phyloP scores from a whole-genome alignment of 2,113 vertebrate genomes.

The Platycercus adscitus region DNA sequence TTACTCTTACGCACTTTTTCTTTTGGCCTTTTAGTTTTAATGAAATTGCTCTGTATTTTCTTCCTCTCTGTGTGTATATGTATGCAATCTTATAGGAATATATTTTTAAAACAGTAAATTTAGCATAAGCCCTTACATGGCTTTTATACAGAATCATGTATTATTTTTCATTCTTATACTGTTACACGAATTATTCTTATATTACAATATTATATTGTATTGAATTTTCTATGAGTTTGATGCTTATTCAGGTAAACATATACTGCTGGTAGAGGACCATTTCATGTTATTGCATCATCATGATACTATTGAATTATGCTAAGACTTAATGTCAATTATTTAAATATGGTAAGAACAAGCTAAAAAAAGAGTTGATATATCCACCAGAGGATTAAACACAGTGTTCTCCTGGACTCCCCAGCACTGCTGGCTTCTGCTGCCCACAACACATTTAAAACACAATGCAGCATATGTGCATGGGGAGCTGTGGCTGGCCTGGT shows the following conservation, averaged over 20 bases:
- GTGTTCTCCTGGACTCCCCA: neutral
- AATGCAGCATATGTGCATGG: fast-evolving
- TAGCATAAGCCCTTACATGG: fast-evolving
- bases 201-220: neutral
- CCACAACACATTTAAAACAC: neutral
- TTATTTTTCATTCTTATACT: neutral
- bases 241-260: neutral
- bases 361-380: neutral
- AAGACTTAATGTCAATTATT: neutral
- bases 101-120: neutral
- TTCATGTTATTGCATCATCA: fast-evolving
- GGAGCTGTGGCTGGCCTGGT: neutral
- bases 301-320: neutral
- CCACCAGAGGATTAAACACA: neutral
- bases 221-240: neutral
- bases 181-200: neutral
- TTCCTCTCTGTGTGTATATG: neutral
- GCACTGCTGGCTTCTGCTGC: neutral
- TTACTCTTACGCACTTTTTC: neutral
- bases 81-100: neutral
- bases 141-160: neutral
- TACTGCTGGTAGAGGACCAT: fast-evolving
- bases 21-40: neutral
- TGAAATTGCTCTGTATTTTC: neutral
- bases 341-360: neutral